Conservation (phyloP, 37 sponge, comb jelly and placozoan genomes). For the Hormiphora californensis region DNA sequence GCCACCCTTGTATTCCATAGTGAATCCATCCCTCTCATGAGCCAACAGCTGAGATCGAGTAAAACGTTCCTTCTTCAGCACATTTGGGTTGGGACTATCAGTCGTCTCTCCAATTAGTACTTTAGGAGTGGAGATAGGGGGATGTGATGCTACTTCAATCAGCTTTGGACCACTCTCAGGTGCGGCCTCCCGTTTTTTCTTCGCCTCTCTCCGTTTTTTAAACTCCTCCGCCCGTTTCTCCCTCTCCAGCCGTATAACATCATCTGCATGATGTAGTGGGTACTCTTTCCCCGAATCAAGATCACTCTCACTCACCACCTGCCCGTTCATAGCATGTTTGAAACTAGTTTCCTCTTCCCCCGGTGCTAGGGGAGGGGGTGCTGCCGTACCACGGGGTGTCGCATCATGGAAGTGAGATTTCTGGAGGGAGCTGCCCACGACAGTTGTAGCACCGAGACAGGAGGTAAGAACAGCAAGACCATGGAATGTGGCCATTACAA, state of each 20-base stretch:
- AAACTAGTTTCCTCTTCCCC: background rate
- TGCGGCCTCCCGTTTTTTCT: background rate
- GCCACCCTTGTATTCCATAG: constrained; percentile 34
- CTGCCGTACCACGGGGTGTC: background rate
- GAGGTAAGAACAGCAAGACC: constrained; percentile 18
- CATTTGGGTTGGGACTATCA: background rate
- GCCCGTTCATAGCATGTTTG: background rate
- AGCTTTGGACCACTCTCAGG: background rate
- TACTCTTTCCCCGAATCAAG: constrained; percentile 52
- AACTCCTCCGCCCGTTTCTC: constrained; percentile 36
- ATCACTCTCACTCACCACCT: constrained; percentile 6
- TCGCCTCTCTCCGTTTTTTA: constrained; percentile 2
- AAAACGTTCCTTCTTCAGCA: background rate
- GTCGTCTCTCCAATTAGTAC: background rate
- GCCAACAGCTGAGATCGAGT: background rate
- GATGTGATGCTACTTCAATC: constrained; percentile 30
- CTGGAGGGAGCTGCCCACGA: constrained; percentile 44
- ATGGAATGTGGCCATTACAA: constrained; percentile 47
- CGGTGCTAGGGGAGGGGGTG: background rate
- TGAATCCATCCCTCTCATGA: constrained; percentile 6
- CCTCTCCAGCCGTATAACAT: background rate
- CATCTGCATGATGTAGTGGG: constrained; percentile 11
- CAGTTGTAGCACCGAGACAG: background rate
- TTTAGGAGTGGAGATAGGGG: background rate
- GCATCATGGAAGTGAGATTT: constrained; percentile 49